Evolutionary conservation across 2,113 vertebrate species (phyloP).

Genomic region (Cercopithecus mona): DNA sequence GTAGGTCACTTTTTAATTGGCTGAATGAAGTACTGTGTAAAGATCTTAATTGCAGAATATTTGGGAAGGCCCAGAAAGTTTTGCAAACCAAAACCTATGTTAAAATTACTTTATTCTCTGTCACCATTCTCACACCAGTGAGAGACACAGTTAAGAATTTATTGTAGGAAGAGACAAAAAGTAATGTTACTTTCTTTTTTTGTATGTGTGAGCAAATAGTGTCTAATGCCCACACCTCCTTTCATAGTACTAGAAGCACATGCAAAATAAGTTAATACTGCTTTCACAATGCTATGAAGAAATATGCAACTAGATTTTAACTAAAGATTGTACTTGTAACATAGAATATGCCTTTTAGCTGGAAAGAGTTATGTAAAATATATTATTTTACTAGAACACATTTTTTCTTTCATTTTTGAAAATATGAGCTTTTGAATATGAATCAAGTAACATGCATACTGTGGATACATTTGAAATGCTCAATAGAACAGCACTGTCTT

Average conservation of each 20-base stretch:
- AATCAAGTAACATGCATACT: constrained; percentile 17
- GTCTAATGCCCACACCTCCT: background rate
- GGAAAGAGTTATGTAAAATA: background rate
- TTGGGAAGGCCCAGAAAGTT: background rate
- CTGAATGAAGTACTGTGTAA: background rate
- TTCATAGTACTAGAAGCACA: background rate
- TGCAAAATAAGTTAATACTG: background rate
- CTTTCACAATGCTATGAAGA: background rate
- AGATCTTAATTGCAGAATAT: background rate
- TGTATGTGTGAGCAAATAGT: background rate
- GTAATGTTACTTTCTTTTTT: background rate
- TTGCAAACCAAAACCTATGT: background rate
- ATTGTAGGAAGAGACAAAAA: background rate
- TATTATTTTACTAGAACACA: background rate
- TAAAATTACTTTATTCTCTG: background rate
- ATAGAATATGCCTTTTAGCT: background rate
- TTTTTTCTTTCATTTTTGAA: constrained; percentile 24
- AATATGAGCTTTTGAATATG: background rate
- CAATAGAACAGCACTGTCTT: background rate
- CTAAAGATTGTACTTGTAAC: background rate
- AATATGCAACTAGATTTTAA: background rate
- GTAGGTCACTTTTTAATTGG: background rate
- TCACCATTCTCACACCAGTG: background rate
- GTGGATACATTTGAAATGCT: constrained; percentile 13
- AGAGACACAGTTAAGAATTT: background rate